A percentile compares a stretch with the other conserved stretches of the same genome.
Evolutionary conservation across 2,888 invertebrate species (phyloP).

Genomic region (Autographa pulchrina): DNA sequence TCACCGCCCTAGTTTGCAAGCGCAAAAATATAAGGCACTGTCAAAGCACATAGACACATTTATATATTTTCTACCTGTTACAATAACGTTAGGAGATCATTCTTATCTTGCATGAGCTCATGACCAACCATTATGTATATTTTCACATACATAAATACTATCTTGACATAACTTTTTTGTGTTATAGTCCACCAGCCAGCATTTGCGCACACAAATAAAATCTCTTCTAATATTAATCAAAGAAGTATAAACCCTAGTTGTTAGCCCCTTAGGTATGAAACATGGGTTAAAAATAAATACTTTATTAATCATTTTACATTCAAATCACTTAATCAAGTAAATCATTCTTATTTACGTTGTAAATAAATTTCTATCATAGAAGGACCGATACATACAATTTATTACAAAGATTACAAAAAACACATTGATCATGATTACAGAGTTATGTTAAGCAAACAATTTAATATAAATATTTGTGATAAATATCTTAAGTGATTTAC

Average conservation of each 20-base stretch:
- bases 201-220: neutral
- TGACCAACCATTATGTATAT: no score
- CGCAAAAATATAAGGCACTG: no score
- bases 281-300: neutral
- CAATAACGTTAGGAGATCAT: no score
- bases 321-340: neutral
- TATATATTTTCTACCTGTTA: no score
- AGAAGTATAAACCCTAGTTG: neutral
- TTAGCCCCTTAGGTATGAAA: neutral
- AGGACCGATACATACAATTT: neutral
- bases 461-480: slow-evolving; percentile 18
- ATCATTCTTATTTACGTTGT: neutral
- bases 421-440: slow-evolving; percentile 2
- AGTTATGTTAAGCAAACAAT: slow-evolving; percentile 7
- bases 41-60: no score
- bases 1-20: no score
- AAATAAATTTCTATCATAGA: neutral
- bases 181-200: neutral
- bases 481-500: slow-evolving; percentile 23
- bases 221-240: neutral
- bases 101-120: no score
- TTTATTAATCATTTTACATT: neutral
- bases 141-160: neutral
- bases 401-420: neutral
- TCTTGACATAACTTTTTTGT: neutral